phyloP scores from a whole-genome alignment of 2,797 vertebrate genomes.

The Acanthopagrus latus region DNA sequence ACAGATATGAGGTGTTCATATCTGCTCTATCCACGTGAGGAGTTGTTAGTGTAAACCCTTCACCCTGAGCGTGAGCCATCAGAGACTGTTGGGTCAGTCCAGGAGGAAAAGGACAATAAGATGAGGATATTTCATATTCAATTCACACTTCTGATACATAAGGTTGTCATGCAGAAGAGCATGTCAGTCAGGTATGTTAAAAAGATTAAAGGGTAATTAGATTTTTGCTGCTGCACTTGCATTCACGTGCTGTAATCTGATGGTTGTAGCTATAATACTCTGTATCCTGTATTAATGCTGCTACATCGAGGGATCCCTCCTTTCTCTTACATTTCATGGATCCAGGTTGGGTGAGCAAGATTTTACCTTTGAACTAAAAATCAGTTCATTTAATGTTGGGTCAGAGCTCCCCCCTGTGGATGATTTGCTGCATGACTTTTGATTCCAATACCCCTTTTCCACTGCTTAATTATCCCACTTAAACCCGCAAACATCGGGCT shows the following conservation, averaged over 20 bases:
- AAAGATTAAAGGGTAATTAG: neutral
- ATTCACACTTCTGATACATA: neutral
- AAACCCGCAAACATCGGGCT: too few species aligned
- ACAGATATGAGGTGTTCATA: neutral
- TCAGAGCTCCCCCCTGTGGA: constrained; percentile 8
- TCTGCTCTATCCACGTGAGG: neutral
- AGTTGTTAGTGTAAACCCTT: neutral
- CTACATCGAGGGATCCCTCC: neutral
- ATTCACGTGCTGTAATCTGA: neutral
- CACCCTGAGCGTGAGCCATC: neutral
- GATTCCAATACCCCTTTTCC: neutral
- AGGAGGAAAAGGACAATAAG: neutral
- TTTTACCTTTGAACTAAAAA: neutral
- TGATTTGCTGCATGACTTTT: neutral
- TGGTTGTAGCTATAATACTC: neutral
- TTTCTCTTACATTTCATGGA: neutral
- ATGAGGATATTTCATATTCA: neutral
- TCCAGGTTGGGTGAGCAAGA: neutral
- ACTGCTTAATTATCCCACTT: too few species aligned
- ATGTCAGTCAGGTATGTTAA: neutral
- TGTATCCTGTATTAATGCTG: neutral
- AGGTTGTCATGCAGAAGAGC: neutral
- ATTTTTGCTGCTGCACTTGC: neutral
- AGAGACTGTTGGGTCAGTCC: neutral
- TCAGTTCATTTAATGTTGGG: neutral